Evolutionary conservation across 2,888 invertebrate species (phyloP), one percentile per base, ranked within the genome.

Genomic region (Mellilla xanthometata): DNA sequence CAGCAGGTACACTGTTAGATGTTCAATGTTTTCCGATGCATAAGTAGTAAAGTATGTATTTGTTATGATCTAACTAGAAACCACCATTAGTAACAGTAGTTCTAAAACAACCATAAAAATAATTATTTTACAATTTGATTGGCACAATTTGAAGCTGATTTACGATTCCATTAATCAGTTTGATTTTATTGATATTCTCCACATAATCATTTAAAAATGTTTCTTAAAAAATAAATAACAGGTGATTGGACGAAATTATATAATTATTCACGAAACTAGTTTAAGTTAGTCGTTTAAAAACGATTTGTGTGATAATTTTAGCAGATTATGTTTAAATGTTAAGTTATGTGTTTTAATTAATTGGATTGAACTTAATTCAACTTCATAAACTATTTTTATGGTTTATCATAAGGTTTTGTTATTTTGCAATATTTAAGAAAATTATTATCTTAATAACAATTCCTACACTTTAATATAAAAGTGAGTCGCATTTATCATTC

Each of bases 171-270:
- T 3, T 35, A 15, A 35, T 27, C 35, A 15, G 34, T 7, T 34
- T 24, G 9, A 26, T 13, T 26, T 13, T 2, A 12, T 2, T 7
- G 7, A 9, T n/a, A 35, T 27, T 11, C 19, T 10, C 10, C 8
- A 32, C 24, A 13, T 12, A n/a, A 1, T 2, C 12, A 24, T 24
- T n/a, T 12, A 24, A 24, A 7, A 2, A 23, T 24, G 12, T 34
- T 12, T 33, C 2, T 7, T 34, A 26, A 26, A 15, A 13, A 10
- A 35, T 35, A 27, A 15, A 27, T 35, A 35, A 35, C 27, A 27
- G 10, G 10, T 15, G 15, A 35, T 35, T 27, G 15, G 15, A 6
- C 15, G 12, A n/a, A 6, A 19, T 19, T 6, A 6, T 19, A 3
- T 1, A 9, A 2, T 10, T 35, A 35, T 27, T 35, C 7, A 27